A percentile compares a stretch with the other conserved stretches of the same genome.
phyloP scores from a whole-genome alignment of 2,113 vertebrate species.

The Apodemus sylvaticus region DNA sequence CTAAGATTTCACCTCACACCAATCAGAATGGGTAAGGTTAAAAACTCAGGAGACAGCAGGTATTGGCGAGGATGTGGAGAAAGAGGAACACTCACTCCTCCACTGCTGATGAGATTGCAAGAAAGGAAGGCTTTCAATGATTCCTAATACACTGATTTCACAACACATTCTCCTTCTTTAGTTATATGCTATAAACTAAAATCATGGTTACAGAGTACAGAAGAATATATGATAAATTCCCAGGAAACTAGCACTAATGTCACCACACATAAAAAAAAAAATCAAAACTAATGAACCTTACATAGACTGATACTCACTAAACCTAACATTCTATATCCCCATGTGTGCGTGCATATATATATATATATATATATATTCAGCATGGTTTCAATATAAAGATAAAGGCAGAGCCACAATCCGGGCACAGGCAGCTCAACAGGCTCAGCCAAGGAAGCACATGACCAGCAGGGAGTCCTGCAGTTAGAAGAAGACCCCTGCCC shows the following conservation, averaged over 20 bases:
- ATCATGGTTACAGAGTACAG: neutral
- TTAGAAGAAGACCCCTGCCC: too few relatives aligned
- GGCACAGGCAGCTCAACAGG: too few relatives aligned
- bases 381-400: constrained; percentile 14
- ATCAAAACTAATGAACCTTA: neutral
- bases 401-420: too few relatives aligned
- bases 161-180: neutral
- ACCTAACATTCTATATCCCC: neutral
- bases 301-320: neutral
- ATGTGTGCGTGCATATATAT: too few relatives aligned
- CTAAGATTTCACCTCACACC: too few relatives aligned
- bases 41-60: too few relatives aligned
- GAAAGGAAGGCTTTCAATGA: neutral
- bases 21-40: too few relatives aligned
- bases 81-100: too few relatives aligned
- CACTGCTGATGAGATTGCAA: too few relatives aligned
- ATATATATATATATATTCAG: neutral
- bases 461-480: too few relatives aligned
- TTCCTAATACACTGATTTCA: neutral
- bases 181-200: neutral
- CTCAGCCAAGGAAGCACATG: too few relatives aligned
- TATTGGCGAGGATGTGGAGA: too few relatives aligned
- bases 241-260: neutral
- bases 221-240: neutral
- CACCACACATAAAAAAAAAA: neutral